Conservation (phyloP, 2,113 vertebrate genomes). For the Takifugu flavidus region DNA sequence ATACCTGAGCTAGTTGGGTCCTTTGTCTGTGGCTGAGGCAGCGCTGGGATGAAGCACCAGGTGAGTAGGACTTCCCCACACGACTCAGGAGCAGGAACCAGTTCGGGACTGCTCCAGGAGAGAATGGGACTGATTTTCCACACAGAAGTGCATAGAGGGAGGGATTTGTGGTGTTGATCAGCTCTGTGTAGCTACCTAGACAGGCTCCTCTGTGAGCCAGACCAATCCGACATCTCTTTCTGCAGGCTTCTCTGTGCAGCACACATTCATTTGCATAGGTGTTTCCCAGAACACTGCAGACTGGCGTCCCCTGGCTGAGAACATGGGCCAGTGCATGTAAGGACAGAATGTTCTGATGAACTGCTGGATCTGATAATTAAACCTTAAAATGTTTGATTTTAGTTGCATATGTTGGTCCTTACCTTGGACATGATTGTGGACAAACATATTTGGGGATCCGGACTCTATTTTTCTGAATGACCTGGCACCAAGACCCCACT, state of each 20-base stretch:
- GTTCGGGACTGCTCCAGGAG: conserved; percentile 62
- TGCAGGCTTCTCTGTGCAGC: conserved; percentile 74
- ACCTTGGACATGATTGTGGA: conserved; percentile 72
- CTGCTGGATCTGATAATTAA: conserved; percentile 16
- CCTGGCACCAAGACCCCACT: conserved; percentile 75
- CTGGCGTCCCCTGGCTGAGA: neutral
- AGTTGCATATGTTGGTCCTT: conserved; percentile 3
- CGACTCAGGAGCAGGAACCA: conserved; percentile 71
- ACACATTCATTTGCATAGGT: conserved; percentile 71
- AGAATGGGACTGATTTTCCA: conserved; percentile 50
- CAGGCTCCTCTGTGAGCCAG: conserved; percentile 71
- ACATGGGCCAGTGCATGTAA: no score
- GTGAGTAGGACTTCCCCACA: conserved; percentile 57
- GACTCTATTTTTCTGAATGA: conserved; percentile 52
- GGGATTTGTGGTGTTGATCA: no score
- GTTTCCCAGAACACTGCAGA: conserved; percentile 70
- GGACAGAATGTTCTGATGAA: no score
- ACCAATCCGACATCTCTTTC: conserved; percentile 63
- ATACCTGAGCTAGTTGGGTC: conserved; percentile 56
- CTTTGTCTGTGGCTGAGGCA: conserved; percentile 55
- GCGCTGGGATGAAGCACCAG: conserved; percentile 47
- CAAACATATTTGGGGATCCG: conserved; percentile 73
- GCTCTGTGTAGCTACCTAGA: conserved; percentile 43
- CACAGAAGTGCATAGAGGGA: conserved; percentile 55
- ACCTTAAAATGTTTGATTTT: no score